A percentile compares a stretch with the other conserved stretches of the same genome.
Conservation (phyloP, 2,888 invertebrate genomes). For the Cheilosia soror region DNA sequence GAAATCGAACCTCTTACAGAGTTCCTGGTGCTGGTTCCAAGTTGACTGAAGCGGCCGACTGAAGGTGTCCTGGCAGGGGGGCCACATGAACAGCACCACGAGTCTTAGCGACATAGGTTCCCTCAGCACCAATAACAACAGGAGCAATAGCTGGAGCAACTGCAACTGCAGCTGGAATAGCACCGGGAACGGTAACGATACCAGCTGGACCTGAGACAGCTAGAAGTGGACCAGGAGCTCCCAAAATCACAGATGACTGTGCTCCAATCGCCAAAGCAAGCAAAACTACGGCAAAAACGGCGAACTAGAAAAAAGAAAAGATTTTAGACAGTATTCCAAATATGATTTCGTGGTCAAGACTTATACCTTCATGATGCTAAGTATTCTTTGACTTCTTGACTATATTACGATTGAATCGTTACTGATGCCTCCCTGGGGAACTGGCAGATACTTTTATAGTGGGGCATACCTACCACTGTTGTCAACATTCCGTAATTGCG, state of each 20-base stretch:
- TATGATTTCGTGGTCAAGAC: too few relatives aligned
- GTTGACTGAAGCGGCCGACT: conserved; percentile 67
- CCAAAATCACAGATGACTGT: conserved; percentile 50
- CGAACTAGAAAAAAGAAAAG: conserved; percentile 48
- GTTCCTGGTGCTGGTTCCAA: conserved; percentile 70
- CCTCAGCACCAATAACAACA: conserved; percentile 62
- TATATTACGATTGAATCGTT: conserved; percentile 79
- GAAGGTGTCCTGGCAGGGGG: conserved; percentile 61
- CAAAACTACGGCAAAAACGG: conserved; percentile 66
- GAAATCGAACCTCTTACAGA: conserved; percentile 34
- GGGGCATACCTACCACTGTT: background rate
- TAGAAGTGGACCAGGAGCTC: conserved; percentile 45
- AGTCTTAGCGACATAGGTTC: conserved; percentile 68
- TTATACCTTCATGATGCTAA: conserved; percentile 69
- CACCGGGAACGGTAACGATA: conserved; percentile 24
- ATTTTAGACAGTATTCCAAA: too few relatives aligned
- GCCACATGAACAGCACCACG: conserved; percentile 68
- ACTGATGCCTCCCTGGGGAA: conserved; percentile 78
- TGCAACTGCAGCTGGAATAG: conserved; percentile 35
- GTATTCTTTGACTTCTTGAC: conserved; percentile 62
- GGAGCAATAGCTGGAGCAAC: conserved; percentile 34
- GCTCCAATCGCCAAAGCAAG: conserved; percentile 57
- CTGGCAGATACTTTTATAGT: conserved; percentile 43
- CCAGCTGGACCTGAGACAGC: conserved; percentile 25
- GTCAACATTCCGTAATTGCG: conserved; percentile 45